Base-by-base conservation (phyloP, 1,140 invertebrate species). In the Neodiprion lecontei region DNA sequence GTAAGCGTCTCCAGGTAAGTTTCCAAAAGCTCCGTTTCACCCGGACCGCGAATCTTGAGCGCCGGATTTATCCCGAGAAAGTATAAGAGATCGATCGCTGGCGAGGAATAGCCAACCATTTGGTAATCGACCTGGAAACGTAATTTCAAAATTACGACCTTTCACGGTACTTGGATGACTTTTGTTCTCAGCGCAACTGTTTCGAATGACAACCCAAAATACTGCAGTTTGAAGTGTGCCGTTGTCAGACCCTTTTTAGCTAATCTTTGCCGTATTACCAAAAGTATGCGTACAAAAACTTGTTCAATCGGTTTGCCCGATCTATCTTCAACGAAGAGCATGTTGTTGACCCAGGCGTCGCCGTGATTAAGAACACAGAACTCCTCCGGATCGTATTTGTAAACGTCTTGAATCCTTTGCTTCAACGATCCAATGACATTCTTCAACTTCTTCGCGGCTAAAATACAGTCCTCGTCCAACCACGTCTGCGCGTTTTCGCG, bases 121-220 rank as follows among this genome's bases (percentile, higher is more conserved):
- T 90, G 89, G 75, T 85, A 90, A 74, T 90, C 89, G 21, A 90
- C 74, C 84, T 87, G 69, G 73, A 80, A 78, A 68, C 28, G 72
- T 10, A 40, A 72, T 28, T 67, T 73, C 40, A 28, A 14, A 12
- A n/a, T 72, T 72, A 9, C 0, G n/a, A 3, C 61, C 17, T 72
- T 40, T 40, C 28, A 40, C 28, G 28, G 28, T 40, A 40, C 1
- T 40, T 40, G 28, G 28, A 5, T 40, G 28, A 40, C 28, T 40
- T 40, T 40, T 21, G 17, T 21, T 40, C 5, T 40, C 28, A 40
- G 28, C 28, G 1, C 28, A 40, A 40, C 28, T 40, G 28, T 40
- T 40, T 40, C 28, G 5, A 40, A 5, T 40, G 28, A 40, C 1
- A 40, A 40, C 5, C 28, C 2, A 40, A 40, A 5, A 40, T 40